These are phyloP conservation scores for Etia nguti DNA, from an alignment of 2,113 vertebrate species.

Conservation along the genomic window DNA sequence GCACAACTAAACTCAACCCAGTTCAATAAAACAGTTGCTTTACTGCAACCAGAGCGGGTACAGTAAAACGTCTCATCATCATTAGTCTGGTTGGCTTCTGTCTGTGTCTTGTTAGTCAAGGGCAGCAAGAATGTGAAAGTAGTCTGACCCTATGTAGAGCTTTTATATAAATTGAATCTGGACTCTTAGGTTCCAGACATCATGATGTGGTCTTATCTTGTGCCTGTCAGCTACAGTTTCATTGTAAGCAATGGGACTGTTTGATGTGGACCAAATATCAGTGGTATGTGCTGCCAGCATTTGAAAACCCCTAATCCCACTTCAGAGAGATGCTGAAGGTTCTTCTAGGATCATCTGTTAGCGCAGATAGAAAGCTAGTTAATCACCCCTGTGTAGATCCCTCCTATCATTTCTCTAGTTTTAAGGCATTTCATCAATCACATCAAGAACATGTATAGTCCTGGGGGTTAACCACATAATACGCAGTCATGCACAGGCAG, in stretches of 20 bases:
- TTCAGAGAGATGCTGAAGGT: slow-evolving; percentile 46
- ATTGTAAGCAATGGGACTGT: neutral
- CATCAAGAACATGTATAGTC: slow-evolving; percentile 4
- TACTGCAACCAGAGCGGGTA: neutral
- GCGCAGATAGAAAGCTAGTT: slow-evolving; percentile 33
- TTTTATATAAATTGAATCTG: slow-evolving; percentile 32
- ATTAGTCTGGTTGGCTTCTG: neutral
- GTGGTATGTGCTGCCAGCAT: slow-evolving; percentile 14
- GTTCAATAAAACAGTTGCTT: slow-evolving; percentile 20
- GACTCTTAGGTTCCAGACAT: slow-evolving; percentile 2
- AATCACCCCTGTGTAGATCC: slow-evolving; percentile 35
- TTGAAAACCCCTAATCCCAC: slow-evolving; percentile 46
- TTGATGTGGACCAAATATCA: slow-evolving; percentile 39
- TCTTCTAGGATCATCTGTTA: slow-evolving; percentile 53
- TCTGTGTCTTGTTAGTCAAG: slow-evolving; percentile 32
- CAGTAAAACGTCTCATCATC: slow-evolving; percentile 3
- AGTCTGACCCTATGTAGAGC: neutral
- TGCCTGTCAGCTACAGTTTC: slow-evolving; percentile 9
- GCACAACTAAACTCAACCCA: slow-evolving; percentile 30
- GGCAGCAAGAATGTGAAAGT: slow-evolving; percentile 13
- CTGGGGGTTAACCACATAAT: slow-evolving; percentile 17
- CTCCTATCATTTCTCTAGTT: slow-evolving; percentile 22
- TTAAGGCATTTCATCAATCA: slow-evolving; percentile 56
- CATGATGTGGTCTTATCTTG: slow-evolving; percentile 7
- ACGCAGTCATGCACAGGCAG: neutral